Percentiles rank a stretch among this genome's conserved stretches.
Evolutionary conservation across 2,888 invertebrate species (phyloP).

Genomic region (Hofmannophila pseudospretella): DNA sequence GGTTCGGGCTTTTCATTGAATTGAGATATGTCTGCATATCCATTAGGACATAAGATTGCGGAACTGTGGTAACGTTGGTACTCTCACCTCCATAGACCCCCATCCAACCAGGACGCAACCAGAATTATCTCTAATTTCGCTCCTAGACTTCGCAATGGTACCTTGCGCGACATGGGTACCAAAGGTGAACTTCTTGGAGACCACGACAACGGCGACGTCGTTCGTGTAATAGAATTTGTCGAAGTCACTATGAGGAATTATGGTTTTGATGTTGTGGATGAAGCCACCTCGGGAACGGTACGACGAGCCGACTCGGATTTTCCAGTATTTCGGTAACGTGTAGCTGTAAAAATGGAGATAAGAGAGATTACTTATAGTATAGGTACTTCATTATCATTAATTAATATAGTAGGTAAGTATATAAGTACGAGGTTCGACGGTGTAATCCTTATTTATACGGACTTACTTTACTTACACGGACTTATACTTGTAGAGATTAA

Average conservation of each 20-base stretch:
- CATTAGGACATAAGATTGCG: too few relatives aligned
- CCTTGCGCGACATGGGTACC: conserved; percentile 50
- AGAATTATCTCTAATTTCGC: conserved; percentile 46
- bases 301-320: conserved; percentile 57
- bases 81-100: conserved; percentile 60
- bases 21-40: too few relatives aligned
- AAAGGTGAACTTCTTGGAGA: conserved; percentile 40
- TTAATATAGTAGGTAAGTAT: too few relatives aligned
- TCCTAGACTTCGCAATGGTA: conserved; percentile 51
- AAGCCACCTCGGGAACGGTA: conserved; percentile 51
- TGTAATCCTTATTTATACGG: too few relatives aligned
- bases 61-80: too few relatives aligned
- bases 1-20: too few relatives aligned
- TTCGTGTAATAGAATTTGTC: conserved; percentile 53
- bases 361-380: too few relatives aligned
- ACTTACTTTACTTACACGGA: too few relatives aligned
- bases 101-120: conserved; percentile 55
- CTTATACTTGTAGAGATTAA: too few relatives aligned
- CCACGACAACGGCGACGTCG: conserved; percentile 54
- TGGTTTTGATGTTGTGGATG: conserved; percentile 48
- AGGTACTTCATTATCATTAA: too few relatives aligned
- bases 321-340: conserved; percentile 53
- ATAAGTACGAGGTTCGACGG: too few relatives aligned
- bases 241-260: conserved; percentile 49
- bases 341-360: conserved; percentile 43